phyloP scores from a whole-genome alignment of 2,113 vertebrate genomes.

The Phoenicopterus ruber region DNA sequence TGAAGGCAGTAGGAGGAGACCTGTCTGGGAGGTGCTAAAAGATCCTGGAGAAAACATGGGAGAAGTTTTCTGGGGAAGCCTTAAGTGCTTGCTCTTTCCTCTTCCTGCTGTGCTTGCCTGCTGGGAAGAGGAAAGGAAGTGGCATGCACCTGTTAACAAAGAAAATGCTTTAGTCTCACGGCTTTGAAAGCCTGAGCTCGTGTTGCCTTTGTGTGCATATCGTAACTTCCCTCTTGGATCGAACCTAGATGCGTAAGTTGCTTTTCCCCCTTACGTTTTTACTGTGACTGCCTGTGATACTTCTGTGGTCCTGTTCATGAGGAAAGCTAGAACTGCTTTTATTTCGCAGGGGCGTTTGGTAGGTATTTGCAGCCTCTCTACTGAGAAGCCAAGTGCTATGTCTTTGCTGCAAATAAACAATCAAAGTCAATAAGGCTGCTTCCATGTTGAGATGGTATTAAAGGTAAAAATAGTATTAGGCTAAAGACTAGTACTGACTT shows the following conservation, averaged over 20 bases:
- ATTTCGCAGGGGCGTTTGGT: neutral
- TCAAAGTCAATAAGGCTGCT: neutral
- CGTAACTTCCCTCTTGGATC: neutral
- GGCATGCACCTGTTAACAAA: fast-evolving
- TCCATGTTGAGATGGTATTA: neutral
- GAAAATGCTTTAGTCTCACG: neutral
- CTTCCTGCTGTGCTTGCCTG: neutral
- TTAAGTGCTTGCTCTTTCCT: neutral
- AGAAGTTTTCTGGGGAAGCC: neutral
- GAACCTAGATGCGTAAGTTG: neutral
- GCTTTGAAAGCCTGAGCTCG: neutral
- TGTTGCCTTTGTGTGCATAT: neutral
- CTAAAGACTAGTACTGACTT: neutral
- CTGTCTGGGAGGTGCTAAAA: neutral
- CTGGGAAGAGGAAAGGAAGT: neutral
- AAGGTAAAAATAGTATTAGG: neutral
- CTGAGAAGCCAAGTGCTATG: neutral
- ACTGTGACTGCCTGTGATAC: neutral
- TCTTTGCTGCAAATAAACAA: neutral
- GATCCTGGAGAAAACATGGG: neutral
- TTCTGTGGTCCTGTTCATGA: neutral
- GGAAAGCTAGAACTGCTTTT: neutral
- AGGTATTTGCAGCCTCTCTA: neutral
- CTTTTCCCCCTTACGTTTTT: neutral
- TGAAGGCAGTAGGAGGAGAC: neutral